Base-by-base conservation (phyloP, 2,113 vertebrate genomes). In the Suricata suricatta region DNA sequence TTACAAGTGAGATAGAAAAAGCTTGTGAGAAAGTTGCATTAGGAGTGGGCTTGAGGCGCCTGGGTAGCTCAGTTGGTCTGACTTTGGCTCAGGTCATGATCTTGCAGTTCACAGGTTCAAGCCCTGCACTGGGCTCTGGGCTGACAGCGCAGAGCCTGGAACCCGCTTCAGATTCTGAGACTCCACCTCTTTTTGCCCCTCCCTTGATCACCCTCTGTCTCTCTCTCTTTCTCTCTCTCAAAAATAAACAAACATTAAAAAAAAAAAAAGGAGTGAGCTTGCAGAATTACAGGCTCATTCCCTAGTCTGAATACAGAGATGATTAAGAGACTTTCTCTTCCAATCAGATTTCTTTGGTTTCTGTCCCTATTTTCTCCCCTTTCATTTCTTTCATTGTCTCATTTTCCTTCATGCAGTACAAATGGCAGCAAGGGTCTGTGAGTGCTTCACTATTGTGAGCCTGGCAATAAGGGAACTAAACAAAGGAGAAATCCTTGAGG, bases 251-350 rank as follows among this genome's bases (percentile, higher is more conserved):
- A 23, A 60, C 2, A 8, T 50, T 23, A 9, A 60, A 60, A 60
- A 57, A 19, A 57, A 57, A 57, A 52, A 60, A 60, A 81, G 52
- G 25, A 95, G 16, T 87, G 41, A 74, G 57, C 33, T 83, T 68
- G 47, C 33, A 52, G 63, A 64, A 88, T 57, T 17, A 72, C 11
- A 50, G 11, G 47, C 31, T 60, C 25, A 2, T 29, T 94, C 41
- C 52, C 50, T 50, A 63, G 44, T 96, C 74, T 97, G 94, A 98
- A 97, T 92, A 80, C 29, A 95, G 63, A 86, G 72, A 93, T 81
- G 80, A 94, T 95, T 89, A 71, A 90, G 69, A 52, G 5, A 29
- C 8, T 92, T 95, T 92, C 50, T 89, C 74, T 95, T 94, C 31
- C n/a, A 69, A 74, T 66, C 81, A 57, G 35, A 95, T 76, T 90